Evolutionary conservation across 2,113 vertebrate species (phyloP).

Genomic region (Hyla sarda): DNA sequence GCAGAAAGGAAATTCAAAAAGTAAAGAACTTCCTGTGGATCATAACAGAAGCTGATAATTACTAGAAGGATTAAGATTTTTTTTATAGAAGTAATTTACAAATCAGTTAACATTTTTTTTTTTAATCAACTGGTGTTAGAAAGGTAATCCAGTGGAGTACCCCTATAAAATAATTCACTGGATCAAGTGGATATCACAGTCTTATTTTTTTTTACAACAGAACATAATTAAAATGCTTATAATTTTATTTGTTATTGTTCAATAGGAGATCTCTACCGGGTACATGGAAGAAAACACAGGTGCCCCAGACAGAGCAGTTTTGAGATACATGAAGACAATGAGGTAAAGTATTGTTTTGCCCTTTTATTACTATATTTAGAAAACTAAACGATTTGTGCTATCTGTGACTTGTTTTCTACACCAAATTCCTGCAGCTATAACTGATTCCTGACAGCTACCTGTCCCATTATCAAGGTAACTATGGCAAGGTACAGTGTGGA

Average conservation of each 20-base stretch:
- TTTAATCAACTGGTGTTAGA: no score
- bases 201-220: background rate
- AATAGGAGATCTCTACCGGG: slow-evolving; percentile 80
- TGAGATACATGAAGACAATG: slow-evolving; percentile 86
- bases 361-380: background rate
- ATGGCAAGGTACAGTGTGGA: background rate
- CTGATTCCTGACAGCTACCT: background rate
- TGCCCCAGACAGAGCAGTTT: slow-evolving; percentile 87
- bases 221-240: background rate
- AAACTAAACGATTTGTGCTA: background rate
- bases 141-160: no score
- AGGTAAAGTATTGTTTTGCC: slow-evolving; percentile 74
- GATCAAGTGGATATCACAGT: no score
- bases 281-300: slow-evolving; percentile 78
- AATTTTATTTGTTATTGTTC: background rate
- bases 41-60: no score
- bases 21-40: no score
- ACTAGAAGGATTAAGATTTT: no score
- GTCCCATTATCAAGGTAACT: background rate
- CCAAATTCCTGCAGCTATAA: background rate
- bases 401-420: background rate
- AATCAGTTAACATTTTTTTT: no score
- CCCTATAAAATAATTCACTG: background rate
- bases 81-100: no score
- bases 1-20: no score